Evolutionary conservation across 2,797 vertebrate genomes (phyloP).

Genomic region (Cryptoprocta ferox): DNA sequence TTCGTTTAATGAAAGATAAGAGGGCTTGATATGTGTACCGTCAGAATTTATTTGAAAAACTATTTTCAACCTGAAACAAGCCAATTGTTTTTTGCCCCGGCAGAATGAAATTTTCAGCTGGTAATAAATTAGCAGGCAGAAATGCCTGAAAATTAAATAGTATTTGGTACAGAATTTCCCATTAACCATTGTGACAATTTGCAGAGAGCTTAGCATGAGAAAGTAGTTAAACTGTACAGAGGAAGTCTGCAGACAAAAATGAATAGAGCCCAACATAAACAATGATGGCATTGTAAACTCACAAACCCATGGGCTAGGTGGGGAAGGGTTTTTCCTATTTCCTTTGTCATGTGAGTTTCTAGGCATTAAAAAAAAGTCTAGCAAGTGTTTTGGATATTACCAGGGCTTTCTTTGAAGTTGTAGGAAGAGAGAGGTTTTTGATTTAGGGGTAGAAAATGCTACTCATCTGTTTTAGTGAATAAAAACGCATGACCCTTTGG

Average conservation of each 20-base stretch:
- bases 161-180: constrained; percentile 63
- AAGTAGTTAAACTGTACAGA: constrained; percentile 64
- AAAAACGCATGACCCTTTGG: neutral
- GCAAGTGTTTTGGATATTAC: constrained; percentile 19
- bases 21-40: constrained; percentile 75
- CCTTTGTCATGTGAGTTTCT: constrained; percentile 36
- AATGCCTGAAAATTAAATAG: constrained; percentile 78
- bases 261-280: constrained; percentile 47
- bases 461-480: neutral
- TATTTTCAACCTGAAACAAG: constrained; percentile 73
- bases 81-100: neutral
- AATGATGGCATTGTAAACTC: constrained; percentile 28
- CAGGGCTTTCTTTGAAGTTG: constrained; percentile 11
- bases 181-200: constrained; percentile 41
- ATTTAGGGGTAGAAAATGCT: constrained; percentile 23
- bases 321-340: neutral
- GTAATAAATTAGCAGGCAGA: constrained; percentile 75
- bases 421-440: neutral
- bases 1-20: constrained; percentile 85
- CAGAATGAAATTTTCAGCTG: constrained; percentile 76
- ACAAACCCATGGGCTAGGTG: neutral
- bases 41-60: constrained; percentile 77
- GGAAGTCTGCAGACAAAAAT: constrained; percentile 57
- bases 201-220: constrained; percentile 57
- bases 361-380: constrained; percentile 8